Evolutionary conservation across 2,113 vertebrate species (phyloP), one percentile per base, ranked within the genome.

Genomic region (Erinaceus europaeus): DNA sequence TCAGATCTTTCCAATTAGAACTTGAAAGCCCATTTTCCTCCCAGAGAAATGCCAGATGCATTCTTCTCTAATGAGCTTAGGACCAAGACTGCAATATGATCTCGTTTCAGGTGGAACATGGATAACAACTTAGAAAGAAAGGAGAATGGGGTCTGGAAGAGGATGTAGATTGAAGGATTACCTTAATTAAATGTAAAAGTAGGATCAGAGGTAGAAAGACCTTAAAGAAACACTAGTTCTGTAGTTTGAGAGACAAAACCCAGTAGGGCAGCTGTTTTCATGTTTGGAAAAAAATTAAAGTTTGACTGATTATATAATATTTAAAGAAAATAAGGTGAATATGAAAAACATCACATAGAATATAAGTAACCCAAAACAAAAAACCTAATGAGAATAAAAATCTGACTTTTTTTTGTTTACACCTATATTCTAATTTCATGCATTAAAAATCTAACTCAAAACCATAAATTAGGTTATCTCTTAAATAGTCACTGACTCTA

Each of bases 1-100:
- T 95, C 94, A 95, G 94, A 93, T 93, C 95, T 95, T 95, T 95
- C 94, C 94, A 95, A 95, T 95, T 95, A 95, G 92, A 92, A 91
- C 92, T 94, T 95, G 94, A 95, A 95, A 95, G 94, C 95, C 89
- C 90, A 89, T 94, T 95, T 93, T 89, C 92, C 90, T 95, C 93
- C 76, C 59, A 62, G 93, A 95, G 93, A 95, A 95, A 94, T 92
- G 84, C 93, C 94, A 95, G 94, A 94, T 93, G 95, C 95, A 93
- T 95, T 95, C 94, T 94, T 95, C 86, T 88, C 86, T 94, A 94
- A 95, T 95, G 94, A 95, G 94, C 94, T 95, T 94, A 93, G 93
- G 94, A 88, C 93, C 94, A 44, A 94, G 93, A 95, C 90, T 92
- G 93, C 88, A 95, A 95, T 82, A 90, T 83, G 92, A 95, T 93